phyloP scores from a whole-genome alignment of 2,113 vertebrate species.

The Aptenodytes forsteri region DNA sequence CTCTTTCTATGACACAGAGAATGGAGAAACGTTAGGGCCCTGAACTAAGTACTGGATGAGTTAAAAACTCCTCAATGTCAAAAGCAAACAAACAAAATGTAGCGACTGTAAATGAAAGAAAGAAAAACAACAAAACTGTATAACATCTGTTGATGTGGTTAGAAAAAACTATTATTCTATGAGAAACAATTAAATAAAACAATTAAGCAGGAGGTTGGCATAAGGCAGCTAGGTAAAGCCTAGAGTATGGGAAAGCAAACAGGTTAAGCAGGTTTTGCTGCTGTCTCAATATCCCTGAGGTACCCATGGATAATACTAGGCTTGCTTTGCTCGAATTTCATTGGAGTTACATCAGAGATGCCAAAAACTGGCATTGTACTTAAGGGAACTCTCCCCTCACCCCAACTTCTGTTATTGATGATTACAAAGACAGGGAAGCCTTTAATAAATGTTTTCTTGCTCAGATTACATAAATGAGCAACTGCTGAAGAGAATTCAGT shows the following conservation, averaged over 20 bases:
- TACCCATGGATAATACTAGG: slow-evolving; percentile 49
- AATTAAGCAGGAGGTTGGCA: slow-evolving; percentile 42
- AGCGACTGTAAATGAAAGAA: not conserved
- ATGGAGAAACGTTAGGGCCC: not conserved
- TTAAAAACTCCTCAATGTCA: not conserved
- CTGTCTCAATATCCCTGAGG: slow-evolving; percentile 42
- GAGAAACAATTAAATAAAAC: slow-evolving; percentile 41
- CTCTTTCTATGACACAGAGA: not conserved
- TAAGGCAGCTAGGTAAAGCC: slow-evolving; percentile 16
- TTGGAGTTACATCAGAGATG: slow-evolving; percentile 43
- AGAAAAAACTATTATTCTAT: slow-evolving; percentile 25
- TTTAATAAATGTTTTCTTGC: not conserved
- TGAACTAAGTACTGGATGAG: not conserved
- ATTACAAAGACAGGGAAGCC: not conserved
- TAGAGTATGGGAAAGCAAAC: slow-evolving; percentile 63
- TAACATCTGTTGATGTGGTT: slow-evolving; percentile 19
- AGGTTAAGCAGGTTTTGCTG: slow-evolving; percentile 53
- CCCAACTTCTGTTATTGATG: not conserved
- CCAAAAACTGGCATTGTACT: not conserved
- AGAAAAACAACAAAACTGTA: not conserved
- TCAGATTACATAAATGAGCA: not conserved
- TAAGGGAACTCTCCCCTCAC: not conserved
- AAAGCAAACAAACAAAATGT: slow-evolving; percentile 38
- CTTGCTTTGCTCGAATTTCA: slow-evolving; percentile 31
- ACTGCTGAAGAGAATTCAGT: not conserved